Evolutionary conservation across 2,888 invertebrate genomes (phyloP).

Genomic region (Phyllotreta cruciferae): DNA sequence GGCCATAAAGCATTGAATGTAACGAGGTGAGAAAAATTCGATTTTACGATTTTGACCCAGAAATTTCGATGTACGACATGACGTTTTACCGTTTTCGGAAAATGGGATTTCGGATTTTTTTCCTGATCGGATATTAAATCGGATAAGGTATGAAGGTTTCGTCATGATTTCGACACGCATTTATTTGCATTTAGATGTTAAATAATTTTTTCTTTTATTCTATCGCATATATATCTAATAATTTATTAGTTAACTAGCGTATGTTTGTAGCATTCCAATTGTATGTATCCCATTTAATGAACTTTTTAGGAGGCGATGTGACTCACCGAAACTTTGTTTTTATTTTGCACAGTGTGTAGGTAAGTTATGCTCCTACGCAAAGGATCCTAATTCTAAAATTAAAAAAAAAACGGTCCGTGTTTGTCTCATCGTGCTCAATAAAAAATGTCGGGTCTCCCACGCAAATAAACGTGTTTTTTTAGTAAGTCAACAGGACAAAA

Average conservation of each 20-base stretch:
- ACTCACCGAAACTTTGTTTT: constrained; percentile 22
- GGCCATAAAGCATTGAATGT: constrained; percentile 1
- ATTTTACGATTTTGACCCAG: constrained; percentile 28
- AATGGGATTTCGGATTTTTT: constrained; percentile 16
- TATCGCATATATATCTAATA: no score
- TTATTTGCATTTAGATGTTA: no score
- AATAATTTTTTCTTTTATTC: no score
- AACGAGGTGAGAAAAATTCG: constrained; percentile 15
- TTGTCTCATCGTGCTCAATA: constrained; percentile 16
- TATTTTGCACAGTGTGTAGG: constrained; percentile 2
- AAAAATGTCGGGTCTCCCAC: constrained; percentile 27
- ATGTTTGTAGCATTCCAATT: no score
- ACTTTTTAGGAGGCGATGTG: neutral
- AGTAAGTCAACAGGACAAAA: constrained; percentile 5
- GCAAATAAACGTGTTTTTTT: constrained; percentile 10
- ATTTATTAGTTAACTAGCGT: no score
- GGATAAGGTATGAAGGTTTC: neutral
- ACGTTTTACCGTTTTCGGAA: constrained; percentile 23
- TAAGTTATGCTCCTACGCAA: constrained; percentile 16
- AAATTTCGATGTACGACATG: constrained; percentile 15
- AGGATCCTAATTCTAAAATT: constrained; percentile 17
- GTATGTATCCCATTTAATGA: no score
- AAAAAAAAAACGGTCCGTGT: constrained; percentile 8
- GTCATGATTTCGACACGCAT: no score
- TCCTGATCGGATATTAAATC: constrained; percentile 8